Percentiles rank a stretch among this genome's conserved stretches.
phyloP scores from a whole-genome alignment of 2,888 invertebrate genomes.

The Mythimna pallens region DNA sequence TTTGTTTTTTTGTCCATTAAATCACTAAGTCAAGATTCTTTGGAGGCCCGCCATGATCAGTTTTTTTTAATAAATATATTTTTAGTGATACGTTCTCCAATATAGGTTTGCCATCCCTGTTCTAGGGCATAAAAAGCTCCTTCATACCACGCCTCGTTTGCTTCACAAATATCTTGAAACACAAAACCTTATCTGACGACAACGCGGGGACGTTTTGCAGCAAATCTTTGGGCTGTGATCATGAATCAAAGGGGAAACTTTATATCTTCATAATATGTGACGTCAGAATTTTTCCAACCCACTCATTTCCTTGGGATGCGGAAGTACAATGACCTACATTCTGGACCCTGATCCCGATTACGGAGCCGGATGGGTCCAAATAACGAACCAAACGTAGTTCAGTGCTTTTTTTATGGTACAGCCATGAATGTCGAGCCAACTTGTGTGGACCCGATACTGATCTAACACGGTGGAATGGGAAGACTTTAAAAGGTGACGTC shows the following conservation, averaged over 20 bases:
- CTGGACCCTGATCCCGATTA: slow-evolving; percentile 52
- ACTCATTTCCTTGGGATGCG: slow-evolving; percentile 55
- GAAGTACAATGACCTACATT: slow-evolving; percentile 59
- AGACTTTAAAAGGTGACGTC: slow-evolving; percentile 50
- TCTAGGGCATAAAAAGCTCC: slow-evolving; percentile 35
- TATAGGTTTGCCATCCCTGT: background rate
- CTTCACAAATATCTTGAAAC: slow-evolving; percentile 45
- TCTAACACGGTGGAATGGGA: slow-evolving; percentile 28
- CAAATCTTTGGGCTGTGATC: slow-evolving; percentile 42
- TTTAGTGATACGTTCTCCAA: no score
- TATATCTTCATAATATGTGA: slow-evolving; percentile 55
- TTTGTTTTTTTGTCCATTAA: no score
- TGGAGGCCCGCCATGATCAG: no score
- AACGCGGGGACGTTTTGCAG: slow-evolving; percentile 26
- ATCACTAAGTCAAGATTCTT: no score
- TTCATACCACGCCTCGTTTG: slow-evolving; percentile 36
- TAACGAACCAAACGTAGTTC: slow-evolving; percentile 50
- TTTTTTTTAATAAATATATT: no score
- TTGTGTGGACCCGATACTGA: slow-evolving; percentile 35
- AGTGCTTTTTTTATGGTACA: slow-evolving; percentile 46
- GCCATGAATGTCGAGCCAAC: slow-evolving; percentile 35
- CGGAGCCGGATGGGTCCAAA: slow-evolving; percentile 39
- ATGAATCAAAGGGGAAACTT: slow-evolving; percentile 52
- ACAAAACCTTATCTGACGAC: slow-evolving; percentile 44
- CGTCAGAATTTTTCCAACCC: slow-evolving; percentile 52